phyloP scores from a whole-genome alignment of 2,113 vertebrate species.

The Plestiodon gilberti region DNA sequence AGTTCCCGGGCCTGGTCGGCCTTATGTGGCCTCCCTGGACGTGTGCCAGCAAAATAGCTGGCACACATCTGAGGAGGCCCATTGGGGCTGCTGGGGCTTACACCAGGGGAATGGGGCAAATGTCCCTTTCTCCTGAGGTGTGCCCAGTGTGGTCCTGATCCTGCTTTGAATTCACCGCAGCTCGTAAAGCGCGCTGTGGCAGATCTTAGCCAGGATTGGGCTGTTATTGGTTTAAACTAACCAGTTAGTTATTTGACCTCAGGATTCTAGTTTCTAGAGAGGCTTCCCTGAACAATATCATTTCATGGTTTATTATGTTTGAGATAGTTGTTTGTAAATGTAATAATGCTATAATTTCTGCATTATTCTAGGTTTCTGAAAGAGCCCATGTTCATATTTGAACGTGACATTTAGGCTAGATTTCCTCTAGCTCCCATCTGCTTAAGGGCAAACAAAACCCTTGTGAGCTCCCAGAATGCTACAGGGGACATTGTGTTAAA shows the following conservation, averaged over 20 bases:
- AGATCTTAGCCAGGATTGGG: too few species aligned
- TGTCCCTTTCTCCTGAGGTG: too few species aligned
- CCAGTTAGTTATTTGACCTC: background rate
- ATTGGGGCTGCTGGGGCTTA: too few species aligned
- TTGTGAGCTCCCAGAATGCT: background rate
- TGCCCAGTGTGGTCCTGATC: too few species aligned
- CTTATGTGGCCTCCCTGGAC: too few species aligned
- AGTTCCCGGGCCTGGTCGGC: too few species aligned
- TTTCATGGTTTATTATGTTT: background rate
- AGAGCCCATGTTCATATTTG: conserved; percentile 9
- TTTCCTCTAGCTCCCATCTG: conserved; percentile 10
- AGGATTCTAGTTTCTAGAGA: background rate
- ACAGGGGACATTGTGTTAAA: conserved; percentile 19
- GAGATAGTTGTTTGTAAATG: background rate
- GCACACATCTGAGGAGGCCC: too few species aligned
- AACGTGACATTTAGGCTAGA: conserved; percentile 20
- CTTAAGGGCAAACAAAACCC: conserved; percentile 1
- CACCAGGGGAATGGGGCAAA: too few species aligned
- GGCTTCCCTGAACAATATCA: background rate
- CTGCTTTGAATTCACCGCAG: too few species aligned
- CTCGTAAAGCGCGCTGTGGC: too few species aligned
- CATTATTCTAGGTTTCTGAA: background rate
- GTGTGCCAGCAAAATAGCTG: too few species aligned
- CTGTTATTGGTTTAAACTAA: too few species aligned
- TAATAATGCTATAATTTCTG: background rate